Evolutionary conservation across 2,113 vertebrate genomes (phyloP).

Genomic region (Lepus americanus): DNA sequence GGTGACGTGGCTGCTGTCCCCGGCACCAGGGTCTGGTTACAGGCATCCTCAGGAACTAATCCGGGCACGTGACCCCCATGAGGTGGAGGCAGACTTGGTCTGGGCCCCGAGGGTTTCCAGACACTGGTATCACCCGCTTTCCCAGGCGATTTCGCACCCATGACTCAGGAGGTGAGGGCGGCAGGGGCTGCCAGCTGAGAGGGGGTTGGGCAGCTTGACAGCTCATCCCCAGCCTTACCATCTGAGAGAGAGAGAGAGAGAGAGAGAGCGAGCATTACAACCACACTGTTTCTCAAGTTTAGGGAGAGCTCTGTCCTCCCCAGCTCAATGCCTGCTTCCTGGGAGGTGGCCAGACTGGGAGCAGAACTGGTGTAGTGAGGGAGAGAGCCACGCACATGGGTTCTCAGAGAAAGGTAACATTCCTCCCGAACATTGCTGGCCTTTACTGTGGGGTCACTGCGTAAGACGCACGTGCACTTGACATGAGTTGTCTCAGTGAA

Average conservation of each 20-base stretch:
- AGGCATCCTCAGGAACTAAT: conserved; percentile 45
- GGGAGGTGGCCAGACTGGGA: not conserved
- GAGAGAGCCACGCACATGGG: not conserved
- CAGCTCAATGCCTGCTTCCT: not conserved
- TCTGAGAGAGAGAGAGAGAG: not conserved
- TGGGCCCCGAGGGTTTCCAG: not conserved
- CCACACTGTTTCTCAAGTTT: not conserved
- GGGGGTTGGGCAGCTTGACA: not conserved
- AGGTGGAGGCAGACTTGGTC: not conserved
- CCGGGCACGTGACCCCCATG: not conserved
- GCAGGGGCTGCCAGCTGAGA: not conserved
- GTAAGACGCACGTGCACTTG: not conserved
- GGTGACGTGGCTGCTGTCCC: not conserved
- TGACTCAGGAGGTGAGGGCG: not conserved
- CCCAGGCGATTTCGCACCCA: not conserved
- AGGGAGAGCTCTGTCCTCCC: not conserved
- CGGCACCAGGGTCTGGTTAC: not conserved
- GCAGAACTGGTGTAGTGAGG: not conserved
- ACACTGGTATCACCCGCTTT: not conserved
- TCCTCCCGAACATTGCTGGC: not conserved
- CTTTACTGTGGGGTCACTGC: not conserved
- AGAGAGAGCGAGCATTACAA: not conserved
- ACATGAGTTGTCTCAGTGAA: not conserved
- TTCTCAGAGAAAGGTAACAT: not conserved
- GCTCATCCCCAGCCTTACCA: not conserved